Base-by-base conservation (phyloP, 2,797 vertebrate species). In the Acanthornis magna region DNA sequence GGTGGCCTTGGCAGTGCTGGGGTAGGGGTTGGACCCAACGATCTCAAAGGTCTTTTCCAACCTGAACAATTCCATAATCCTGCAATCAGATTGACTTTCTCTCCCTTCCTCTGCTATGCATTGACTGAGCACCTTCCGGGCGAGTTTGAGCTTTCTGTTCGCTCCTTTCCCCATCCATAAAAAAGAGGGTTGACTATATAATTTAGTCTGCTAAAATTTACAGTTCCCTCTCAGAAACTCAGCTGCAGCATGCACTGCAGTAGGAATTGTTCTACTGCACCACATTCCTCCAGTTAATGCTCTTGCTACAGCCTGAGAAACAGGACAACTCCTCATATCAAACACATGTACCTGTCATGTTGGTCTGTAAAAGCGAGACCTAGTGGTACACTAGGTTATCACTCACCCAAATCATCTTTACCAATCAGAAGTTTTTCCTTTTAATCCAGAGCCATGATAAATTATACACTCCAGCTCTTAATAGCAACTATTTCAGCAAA, bases 11-110 rank as follows among this genome's bases (percentile, higher is more conserved):
- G 54, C 60, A 77, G 72, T 72, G 72, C 84, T 87, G 84, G 60
- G 36, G 68, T 61, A 72, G 36, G 13, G 15, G 20, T 54, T 82
- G 71, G 54, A 61, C 29, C 50, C 29, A 42, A 26, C 61, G 72
- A 77, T 61, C 66, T 40, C 38, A 50, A 67, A 67, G 54, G 60
- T 50, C 78, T 77, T 77, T 82, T 88, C 72, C 78, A 83, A 61
- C 48, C 47, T 67, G 45, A 88, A 38, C 36, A 30, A 50, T 72
- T 72, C 47, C 32, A 55, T 20, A 19, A n/a, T 48, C 55, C 53
- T 82, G 53, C 62, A 84, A 67, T 88, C 70, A 84, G 66, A 81
- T 84, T 88, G 88, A 48, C 70, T 91, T 96, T 94, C 79, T 91
- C 62, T 94, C 29, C 72, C 53, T 76, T 83, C 40, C 72, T 88